Conservation (phyloP, 2,797 vertebrate genomes). For the Enteromius anoplus region DNA sequence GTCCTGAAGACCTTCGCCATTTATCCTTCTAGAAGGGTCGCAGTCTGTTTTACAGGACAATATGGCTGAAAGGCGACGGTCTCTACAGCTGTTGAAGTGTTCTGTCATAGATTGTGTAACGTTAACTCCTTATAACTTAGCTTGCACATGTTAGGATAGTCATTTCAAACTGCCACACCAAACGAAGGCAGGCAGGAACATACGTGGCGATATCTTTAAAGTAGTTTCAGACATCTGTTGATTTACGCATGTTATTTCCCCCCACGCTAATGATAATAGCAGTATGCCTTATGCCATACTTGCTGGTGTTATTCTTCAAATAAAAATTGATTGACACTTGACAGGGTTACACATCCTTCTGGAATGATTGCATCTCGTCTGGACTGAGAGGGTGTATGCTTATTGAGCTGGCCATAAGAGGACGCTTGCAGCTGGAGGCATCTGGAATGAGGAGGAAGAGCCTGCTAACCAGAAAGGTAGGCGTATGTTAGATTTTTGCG, state of each 20-base stretch:
- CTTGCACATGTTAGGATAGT: not conserved
- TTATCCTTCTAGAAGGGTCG: not conserved
- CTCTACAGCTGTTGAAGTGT: not conserved
- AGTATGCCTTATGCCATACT: not conserved
- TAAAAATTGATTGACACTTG: not conserved
- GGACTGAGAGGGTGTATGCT: conserved; percentile 97
- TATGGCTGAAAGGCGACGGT: not conserved
- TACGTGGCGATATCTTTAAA: not conserved
- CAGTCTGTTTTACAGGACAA: not conserved
- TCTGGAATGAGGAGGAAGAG: conserved; percentile 96
- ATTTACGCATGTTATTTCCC: not conserved
- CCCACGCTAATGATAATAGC: not conserved
- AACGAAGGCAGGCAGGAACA: too few species aligned
- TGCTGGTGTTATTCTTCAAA: not conserved
- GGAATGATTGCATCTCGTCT: conserved; percentile 99
- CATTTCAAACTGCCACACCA: not conserved
- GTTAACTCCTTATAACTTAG: too few species aligned
- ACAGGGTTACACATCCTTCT: conserved; percentile 98
- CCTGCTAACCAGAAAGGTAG: conserved; percentile 91
- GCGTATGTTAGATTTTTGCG: conserved; percentile 11
- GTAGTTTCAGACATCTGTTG: not conserved
- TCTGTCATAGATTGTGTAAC: not conserved
- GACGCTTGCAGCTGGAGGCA: conserved; percentile 90
- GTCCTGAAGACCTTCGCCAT: not conserved
- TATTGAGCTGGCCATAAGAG: conserved; percentile 92